These are phyloP conservation scores for Tribolium madens DNA, from an alignment of 1,140 invertebrate genomes.

Conservation along the genomic window DNA sequence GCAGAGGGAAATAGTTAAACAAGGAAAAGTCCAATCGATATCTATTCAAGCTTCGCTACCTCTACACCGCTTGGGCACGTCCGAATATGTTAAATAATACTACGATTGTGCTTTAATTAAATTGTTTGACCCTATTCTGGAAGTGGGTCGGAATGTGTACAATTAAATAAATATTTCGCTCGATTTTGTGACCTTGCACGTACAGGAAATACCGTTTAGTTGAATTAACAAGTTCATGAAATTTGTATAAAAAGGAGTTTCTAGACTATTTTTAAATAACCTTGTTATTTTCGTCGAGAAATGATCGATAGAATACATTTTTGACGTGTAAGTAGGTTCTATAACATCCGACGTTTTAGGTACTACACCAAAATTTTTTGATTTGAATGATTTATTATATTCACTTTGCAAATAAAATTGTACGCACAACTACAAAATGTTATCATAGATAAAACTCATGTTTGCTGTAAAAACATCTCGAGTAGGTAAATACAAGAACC, in stretches of 20 bases:
- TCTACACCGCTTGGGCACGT: not conserved
- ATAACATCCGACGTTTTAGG: no score
- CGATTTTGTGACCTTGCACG: not conserved
- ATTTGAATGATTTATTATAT: no score
- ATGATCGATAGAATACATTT: not conserved
- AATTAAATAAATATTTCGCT: not conserved
- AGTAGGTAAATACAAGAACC: no score
- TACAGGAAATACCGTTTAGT: not conserved
- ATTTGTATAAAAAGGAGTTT: not conserved
- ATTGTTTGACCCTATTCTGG: not conserved
- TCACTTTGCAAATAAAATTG: no score
- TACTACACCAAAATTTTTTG: no score
- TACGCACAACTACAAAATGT: no score
- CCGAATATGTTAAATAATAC: not conserved
- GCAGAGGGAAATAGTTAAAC: slow-evolving; percentile 33
- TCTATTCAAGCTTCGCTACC: not conserved
- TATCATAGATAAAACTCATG: no score
- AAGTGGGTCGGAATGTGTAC: not conserved
- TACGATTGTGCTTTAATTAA: not conserved
- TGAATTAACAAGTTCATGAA: not conserved
- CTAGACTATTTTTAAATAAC: not conserved
- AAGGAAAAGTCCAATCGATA: slow-evolving; percentile 26
- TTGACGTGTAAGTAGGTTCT: not conserved
- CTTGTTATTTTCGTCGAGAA: not conserved
- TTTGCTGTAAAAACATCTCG: no score